Evolutionary conservation across 2,888 invertebrate species (phyloP).

Genomic region (Meganola albula): DNA sequence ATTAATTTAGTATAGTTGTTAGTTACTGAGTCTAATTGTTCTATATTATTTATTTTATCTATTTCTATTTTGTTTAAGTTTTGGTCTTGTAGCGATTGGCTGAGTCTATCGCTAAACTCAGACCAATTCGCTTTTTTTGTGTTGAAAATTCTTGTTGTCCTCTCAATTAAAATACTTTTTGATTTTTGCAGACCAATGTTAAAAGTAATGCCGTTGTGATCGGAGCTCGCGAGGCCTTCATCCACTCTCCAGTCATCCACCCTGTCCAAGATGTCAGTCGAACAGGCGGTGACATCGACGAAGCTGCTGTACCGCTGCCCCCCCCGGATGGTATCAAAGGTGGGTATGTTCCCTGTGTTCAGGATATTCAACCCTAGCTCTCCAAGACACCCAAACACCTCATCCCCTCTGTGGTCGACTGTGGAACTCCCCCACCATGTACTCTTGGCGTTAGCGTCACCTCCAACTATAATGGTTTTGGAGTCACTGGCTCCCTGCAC

Average conservation of each 20-base stretch:
- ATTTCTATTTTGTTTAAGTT: background rate
- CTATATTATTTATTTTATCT: background rate
- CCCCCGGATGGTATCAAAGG: background rate
- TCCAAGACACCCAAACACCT: background rate
- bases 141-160: background rate
- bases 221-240: background rate
- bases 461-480: background rate
- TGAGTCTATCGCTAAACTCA: background rate
- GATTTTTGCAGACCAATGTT: background rate
- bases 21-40: background rate
- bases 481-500: background rate
- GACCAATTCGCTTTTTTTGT: background rate
- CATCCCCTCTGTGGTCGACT: background rate
- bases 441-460: background rate
- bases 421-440: background rate
- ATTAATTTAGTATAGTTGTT: background rate
- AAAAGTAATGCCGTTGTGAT: background rate
- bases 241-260: background rate
- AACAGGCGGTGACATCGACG: background rate
- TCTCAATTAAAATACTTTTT: background rate
- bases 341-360: background rate
- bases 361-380: background rate
- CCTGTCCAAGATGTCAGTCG: background rate
- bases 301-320: too few species aligned
- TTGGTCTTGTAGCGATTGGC: background rate